Conservation (phyloP, 2,113 vertebrate species). For the Psilopogon haemacephalus region DNA sequence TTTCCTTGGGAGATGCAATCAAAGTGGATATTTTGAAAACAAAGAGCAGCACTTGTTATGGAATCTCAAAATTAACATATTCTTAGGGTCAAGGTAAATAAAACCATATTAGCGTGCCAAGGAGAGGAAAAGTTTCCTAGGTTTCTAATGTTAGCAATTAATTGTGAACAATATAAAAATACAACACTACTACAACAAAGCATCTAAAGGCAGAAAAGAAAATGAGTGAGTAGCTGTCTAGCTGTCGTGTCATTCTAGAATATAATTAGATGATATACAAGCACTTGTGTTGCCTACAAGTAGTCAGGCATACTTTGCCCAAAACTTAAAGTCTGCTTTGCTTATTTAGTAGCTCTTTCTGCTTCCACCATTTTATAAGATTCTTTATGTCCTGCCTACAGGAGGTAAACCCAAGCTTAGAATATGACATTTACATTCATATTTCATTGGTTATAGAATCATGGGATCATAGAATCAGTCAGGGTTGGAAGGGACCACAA, state of each 20-base stretch:
- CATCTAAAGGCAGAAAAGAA: background rate
- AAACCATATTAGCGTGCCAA: background rate
- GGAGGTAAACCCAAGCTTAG: background rate
- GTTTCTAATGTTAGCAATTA: background rate
- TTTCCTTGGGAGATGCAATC: background rate
- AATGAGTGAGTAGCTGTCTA: background rate
- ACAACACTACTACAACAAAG: background rate
- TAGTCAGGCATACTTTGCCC: background rate
- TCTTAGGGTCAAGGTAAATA: background rate
- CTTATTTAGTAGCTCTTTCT: background rate
- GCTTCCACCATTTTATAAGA: background rate
- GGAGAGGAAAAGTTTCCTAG: background rate
- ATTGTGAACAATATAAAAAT: background rate
- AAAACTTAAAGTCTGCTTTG: background rate
- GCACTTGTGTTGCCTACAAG: background rate
- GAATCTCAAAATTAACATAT: background rate
- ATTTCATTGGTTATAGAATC: background rate
- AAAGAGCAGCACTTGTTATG: background rate
- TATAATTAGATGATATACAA: background rate
- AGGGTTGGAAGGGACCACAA: no score
- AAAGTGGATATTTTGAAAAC: background rate
- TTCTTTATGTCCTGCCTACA: background rate
- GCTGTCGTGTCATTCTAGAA: background rate
- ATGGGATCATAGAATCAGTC: no score
- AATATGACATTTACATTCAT: background rate